Base-by-base conservation (phyloP, 1,140 invertebrate species). In the Neodiprion virginianus region DNA sequence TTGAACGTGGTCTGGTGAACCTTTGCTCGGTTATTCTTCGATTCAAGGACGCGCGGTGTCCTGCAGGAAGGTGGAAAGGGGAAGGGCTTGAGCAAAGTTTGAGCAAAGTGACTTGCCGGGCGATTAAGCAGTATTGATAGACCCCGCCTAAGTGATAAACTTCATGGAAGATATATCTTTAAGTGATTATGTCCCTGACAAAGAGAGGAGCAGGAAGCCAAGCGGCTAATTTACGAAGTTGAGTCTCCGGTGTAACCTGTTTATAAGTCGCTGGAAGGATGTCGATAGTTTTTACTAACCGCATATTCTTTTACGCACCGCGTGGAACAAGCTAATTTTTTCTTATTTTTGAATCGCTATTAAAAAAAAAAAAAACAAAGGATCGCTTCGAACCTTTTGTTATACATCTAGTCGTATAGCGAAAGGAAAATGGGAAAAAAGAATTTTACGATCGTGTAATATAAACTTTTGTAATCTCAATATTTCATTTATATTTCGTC, bases 111-210 rank as follows among this genome's bases (percentile, higher is more conserved):
- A 61, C 53, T 61, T 61, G 53, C 53, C 53, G n/a, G n/a, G 53
- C n/a, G 53, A 61, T 61, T 61, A 61, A 17, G 53, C 53, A 61
- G 53, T 61, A 61, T 61, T 61, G 53, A 61, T 61, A 61, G 53
- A 14, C 53, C 53, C 53, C n/a, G 8, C 11, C 53, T 61, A 61
- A 61, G 53, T 61, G 53, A 61, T 61, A 61, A 61, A 61, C 53
- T 61, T 61, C 53, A 61, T 61, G 53, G 53, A 8, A 61, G 5
- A 40, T 40, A 40, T 40, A 61, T 61, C 53, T 61, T 61, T 61
- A 17, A 61, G 53, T 61, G n/a, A 61, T 61, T 61, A 61, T 61
- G n/a, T 17, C 3, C 53, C n/a, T 12, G n/a, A 12, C n/a, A 61
- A 61, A 61, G 53, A 61, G 53, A 17, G 28, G 28, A 40, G 53